Evolutionary conservation across 2,888 invertebrate genomes (phyloP).

Genomic region (Xestia rhomboidea): DNA sequence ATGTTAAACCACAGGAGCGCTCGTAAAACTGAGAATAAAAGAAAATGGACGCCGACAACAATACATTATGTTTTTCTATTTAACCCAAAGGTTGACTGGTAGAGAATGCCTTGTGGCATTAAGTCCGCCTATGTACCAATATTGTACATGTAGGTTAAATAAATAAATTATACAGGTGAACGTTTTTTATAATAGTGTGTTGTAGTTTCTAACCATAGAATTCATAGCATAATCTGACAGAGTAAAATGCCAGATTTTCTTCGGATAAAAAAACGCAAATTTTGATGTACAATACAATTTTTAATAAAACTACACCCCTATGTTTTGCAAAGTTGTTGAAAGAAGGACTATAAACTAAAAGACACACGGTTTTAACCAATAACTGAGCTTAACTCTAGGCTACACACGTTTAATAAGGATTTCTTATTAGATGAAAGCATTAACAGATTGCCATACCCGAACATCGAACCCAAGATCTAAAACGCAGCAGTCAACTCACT

Average conservation of each 20-base stretch:
- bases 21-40: constrained; percentile 56
- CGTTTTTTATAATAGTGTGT: constrained; percentile 1
- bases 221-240: not conserved
- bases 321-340: not conserved
- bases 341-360: not conserved
- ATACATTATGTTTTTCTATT: too few species aligned
- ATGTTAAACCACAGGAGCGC: constrained; percentile 42
- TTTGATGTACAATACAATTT: too few species aligned
- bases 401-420: too few species aligned
- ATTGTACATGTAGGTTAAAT: too few species aligned
- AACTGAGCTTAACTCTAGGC: not conserved
- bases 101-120: too few species aligned
- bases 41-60: constrained; percentile 51
- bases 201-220: not conserved
- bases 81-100: too few species aligned
- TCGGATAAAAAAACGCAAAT: not conserved
- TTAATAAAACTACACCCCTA: too few species aligned
- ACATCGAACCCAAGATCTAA: not conserved
- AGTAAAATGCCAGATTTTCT: not conserved
- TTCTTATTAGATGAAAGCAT: not conserved
- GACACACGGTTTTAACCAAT: not conserved
- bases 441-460: not conserved
- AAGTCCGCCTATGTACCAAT: too few species aligned
- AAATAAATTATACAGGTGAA: constrained; percentile 2
- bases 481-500: not conserved